Base-by-base conservation (phyloP, 2,113 vertebrate genomes). In the Numida meleagris region DNA sequence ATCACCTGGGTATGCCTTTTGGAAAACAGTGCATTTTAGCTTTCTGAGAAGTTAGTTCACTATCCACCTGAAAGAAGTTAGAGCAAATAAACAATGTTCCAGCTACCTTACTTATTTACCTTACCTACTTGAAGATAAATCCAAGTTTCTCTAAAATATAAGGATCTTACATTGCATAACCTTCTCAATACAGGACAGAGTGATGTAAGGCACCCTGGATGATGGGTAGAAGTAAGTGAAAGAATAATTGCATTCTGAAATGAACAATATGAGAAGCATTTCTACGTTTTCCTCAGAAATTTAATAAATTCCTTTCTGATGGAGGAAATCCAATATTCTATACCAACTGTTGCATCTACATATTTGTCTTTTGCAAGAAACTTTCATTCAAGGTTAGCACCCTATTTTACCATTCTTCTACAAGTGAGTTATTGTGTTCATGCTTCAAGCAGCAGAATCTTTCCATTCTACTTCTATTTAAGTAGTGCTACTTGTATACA, bases 401-500 rank as follows among this genome's bases (percentile, higher is more conserved):
- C 24, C 1, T 62, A 36, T 27, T 92, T 73, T 63, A 48, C n/a
- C 51, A 50, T 20, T 73, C 31, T 23, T 80, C 45, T 66, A 18
- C 8, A 78, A 50, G 7, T 42, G 12, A 29, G 33, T 50, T 50
- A 14, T 42, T 12, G 12, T 12, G 25, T 6, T 88, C 43, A 17
- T 31, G 25, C 59, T 42, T 21, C 45, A 71, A 81, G 46, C 16
- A 76, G n/a, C 25, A 78, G 34, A 12, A 57, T 2, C 11, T 13
- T 79, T 75, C 51, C 40, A 21, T 8, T 9, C 9, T 90, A 36
- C 18, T 50, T 74, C 65, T 43, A 8, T 20, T 33, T 68, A 53
- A 65, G 10, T 71, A 31, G 9, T 38, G 61, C 53, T 78, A 74
- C 34, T 91, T 88, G 86, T 83, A 92, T 96, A 86, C 84, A 82